Evolutionary conservation across 1,140 invertebrate genomes (phyloP).

Genomic region (Eufriesea mexicana): DNA sequence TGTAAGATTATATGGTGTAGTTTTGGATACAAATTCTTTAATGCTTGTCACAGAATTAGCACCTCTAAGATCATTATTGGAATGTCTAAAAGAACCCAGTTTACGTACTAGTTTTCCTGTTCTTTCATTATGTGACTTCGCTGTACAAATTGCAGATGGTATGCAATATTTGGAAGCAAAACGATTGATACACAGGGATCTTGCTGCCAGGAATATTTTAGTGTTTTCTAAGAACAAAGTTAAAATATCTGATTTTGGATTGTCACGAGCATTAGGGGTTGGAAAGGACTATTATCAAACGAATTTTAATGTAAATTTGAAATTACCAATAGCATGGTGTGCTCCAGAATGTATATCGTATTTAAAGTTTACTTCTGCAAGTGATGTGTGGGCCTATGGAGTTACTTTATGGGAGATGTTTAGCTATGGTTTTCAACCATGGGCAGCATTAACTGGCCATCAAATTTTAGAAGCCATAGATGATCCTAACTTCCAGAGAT

Average conservation of each 20-base stretch:
- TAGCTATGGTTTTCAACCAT: constrained; percentile 98
- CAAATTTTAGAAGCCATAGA: constrained; percentile 98
- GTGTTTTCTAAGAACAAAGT: constrained; percentile 98
- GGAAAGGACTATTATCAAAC: constrained; percentile 99
- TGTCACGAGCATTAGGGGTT: constrained; percentile 96
- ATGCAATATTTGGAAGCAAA: constrained; percentile 98
- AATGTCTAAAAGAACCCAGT: constrained; percentile 97
- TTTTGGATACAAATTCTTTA: constrained; percentile 95
- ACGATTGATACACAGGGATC: constrained; percentile 95
- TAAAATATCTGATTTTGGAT: constrained; percentile 98
- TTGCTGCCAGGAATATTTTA: constrained; percentile 97
- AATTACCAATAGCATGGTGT: constrained; percentile 99
- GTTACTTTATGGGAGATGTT: constrained; percentile 99
- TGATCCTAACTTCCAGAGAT: constrained; percentile 92
- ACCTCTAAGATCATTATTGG: constrained; percentile 95
- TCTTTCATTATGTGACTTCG: constrained; percentile 93
- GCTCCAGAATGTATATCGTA: constrained; percentile 99
- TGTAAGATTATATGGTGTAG: constrained; percentile 97
- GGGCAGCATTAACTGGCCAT: constrained; percentile 96
- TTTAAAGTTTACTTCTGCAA: constrained; percentile 96
- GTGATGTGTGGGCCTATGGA: constrained; percentile 98
- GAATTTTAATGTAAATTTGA: constrained; percentile 98
- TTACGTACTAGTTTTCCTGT: constrained; percentile 94
- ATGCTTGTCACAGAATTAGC: constrained; percentile 99
- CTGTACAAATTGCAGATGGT: constrained; percentile 97